These are phyloP conservation scores for Stenodera caucasica DNA, from an alignment of 2,888 invertebrate genomes.

Conservation along the genomic window DNA sequence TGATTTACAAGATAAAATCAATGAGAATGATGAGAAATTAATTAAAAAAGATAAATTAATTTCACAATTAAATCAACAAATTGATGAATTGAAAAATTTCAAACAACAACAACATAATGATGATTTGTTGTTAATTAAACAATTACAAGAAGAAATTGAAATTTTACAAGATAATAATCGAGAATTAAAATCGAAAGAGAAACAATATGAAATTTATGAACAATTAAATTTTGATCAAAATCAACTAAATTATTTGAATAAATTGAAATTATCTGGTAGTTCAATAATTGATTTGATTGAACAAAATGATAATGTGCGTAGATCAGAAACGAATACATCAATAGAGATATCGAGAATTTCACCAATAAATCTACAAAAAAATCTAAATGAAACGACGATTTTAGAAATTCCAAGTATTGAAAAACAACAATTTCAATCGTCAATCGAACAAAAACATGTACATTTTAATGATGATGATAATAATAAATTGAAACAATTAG, in stretches of 20 bases:
- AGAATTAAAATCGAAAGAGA: slow-evolving; percentile 56
- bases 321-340: slow-evolving; percentile 32
- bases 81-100: slow-evolving; percentile 61
- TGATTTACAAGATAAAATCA: slow-evolving; percentile 61
- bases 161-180: slow-evolving; percentile 54
- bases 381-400: slow-evolving; percentile 7
- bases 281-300: slow-evolving; percentile 74
- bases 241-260: slow-evolving; percentile 55
- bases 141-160: slow-evolving; percentile 60
- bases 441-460: slow-evolving; percentile 51
- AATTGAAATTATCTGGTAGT: slow-evolving; percentile 54
- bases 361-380: neutral
- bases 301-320: slow-evolving; percentile 47
- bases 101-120: slow-evolving; percentile 40
- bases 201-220: slow-evolving; percentile 58
- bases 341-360: slow-evolving; percentile 11
- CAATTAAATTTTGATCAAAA: slow-evolving; percentile 64
- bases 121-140: slow-evolving; percentile 55
- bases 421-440: slow-evolving; percentile 33
- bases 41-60: slow-evolving; percentile 68
- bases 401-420: slow-evolving; percentile 50
- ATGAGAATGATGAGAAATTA: slow-evolving; percentile 65
- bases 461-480: slow-evolving; percentile 59
- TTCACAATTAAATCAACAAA: slow-evolving; percentile 60
- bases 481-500: slow-evolving; percentile 40